Evolutionary conservation across 2,797 vertebrate genomes (phyloP).

Genomic region (Ctenochaetus hawaiiensis): DNA sequence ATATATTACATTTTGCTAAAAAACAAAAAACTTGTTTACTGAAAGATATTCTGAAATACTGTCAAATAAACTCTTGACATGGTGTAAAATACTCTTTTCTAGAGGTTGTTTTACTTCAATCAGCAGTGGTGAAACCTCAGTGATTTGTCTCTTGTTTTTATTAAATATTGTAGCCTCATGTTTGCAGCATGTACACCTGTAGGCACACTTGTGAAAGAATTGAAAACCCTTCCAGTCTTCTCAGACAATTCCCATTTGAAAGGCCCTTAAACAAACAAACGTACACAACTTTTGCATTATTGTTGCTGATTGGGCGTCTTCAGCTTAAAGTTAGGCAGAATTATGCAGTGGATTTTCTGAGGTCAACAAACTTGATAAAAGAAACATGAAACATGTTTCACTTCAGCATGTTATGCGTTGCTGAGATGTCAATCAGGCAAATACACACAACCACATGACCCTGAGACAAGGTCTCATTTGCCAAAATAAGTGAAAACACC

Average conservation of each 20-base stretch:
- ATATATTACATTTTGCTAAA: constrained; percentile 99
- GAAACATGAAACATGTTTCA: not conserved
- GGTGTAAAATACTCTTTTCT: constrained; percentile 82
- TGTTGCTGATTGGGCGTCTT: not conserved
- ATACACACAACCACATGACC: not conserved
- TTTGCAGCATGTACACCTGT: constrained; percentile 11
- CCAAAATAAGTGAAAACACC: not conserved
- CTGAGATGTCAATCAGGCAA: not conserved
- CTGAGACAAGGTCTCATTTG: not conserved
- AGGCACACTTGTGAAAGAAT: constrained; percentile 31
- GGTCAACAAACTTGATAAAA: not conserved
- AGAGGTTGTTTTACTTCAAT: constrained; percentile 31
- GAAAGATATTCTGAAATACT: constrained; percentile 99
- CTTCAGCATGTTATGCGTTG: not conserved
- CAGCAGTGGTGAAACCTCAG: not conserved
- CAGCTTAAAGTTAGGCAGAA: not conserved
- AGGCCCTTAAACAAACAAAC: not conserved
- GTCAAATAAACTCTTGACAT: constrained; percentile 99
- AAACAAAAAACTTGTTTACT: constrained; percentile 98
- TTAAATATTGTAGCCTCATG: not conserved
- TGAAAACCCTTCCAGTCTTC: constrained; percentile 1
- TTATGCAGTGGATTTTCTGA: no score
- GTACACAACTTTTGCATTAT: not conserved
- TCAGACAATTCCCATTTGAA: not conserved
- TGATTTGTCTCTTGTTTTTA: not conserved